Percentiles rank a stretch among this genome's conserved stretches.
These are phyloP conservation scores for Formicarius rufipectus DNA, from an alignment of 2,113 vertebrate species.

Conservation along the genomic window DNA sequence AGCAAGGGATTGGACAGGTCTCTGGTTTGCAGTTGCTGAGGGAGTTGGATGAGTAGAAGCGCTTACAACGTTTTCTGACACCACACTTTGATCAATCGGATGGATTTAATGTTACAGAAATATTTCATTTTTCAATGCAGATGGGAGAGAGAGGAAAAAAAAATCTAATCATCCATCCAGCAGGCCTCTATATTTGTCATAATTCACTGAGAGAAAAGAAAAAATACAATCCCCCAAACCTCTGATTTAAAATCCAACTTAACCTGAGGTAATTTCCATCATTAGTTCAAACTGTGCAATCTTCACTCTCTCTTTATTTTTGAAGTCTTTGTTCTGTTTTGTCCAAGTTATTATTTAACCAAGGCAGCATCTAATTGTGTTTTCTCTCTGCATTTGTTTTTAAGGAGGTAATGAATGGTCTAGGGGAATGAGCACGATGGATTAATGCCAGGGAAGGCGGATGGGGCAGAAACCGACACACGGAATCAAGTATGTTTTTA, in stretches of 20 bases:
- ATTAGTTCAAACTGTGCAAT: slow-evolving; percentile 56
- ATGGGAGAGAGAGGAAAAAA: slow-evolving; percentile 34
- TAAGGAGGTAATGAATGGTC: slow-evolving; percentile 63
- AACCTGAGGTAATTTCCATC: slow-evolving; percentile 60
- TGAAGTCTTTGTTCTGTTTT: slow-evolving; percentile 41
- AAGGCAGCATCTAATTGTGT: slow-evolving; percentile 71
- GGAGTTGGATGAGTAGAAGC: slow-evolving; percentile 63
- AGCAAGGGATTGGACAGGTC: slow-evolving; percentile 39
- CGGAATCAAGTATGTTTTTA: not conserved
- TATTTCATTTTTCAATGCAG: slow-evolving; percentile 74
- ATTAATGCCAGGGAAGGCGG: slow-evolving; percentile 48
- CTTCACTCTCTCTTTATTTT: slow-evolving; percentile 15
- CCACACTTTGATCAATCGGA: slow-evolving; percentile 74
- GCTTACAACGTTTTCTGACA: slow-evolving; percentile 71
- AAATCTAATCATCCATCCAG: slow-evolving; percentile 74
- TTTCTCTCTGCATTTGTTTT: slow-evolving; percentile 59
- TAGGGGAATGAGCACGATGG: slow-evolving; percentile 17
- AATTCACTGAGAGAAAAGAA: slow-evolving; percentile 49
- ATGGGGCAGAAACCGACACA: slow-evolving; percentile 13
- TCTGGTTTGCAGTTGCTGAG: slow-evolving; percentile 17
- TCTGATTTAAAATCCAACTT: slow-evolving; percentile 59
- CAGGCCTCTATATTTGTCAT: slow-evolving; percentile 54
- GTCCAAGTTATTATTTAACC: slow-evolving; percentile 67
- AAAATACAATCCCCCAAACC: not conserved
- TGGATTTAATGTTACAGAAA: slow-evolving; percentile 79